A percentile compares a stretch with the other conserved stretches of the same genome.
Evolutionary conservation across 1,140 invertebrate genomes (phyloP).

Genomic region (Zelostemma sp.): DNA sequence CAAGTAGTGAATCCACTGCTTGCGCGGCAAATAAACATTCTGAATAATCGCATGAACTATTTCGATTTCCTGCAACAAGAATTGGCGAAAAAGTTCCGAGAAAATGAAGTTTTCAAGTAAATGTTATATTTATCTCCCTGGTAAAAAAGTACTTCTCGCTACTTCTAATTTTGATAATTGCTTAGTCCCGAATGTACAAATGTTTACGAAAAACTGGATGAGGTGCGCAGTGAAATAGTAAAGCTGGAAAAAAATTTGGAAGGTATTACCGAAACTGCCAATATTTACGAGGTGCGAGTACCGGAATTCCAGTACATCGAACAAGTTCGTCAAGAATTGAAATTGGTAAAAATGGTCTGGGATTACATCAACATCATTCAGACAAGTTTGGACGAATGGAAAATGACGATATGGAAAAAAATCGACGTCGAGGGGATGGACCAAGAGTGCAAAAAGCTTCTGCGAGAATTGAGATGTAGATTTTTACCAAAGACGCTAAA

Average conservation of each 20-base stretch:
- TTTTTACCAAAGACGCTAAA: slow-evolving; percentile 6
- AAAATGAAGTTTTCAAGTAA: slow-evolving; percentile 77
- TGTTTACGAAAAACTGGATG: slow-evolving; percentile 83
- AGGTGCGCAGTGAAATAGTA: slow-evolving; percentile 77
- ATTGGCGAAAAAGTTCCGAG: slow-evolving; percentile 82
- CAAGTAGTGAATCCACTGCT: slow-evolving; percentile 86
- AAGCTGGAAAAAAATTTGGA: slow-evolving; percentile 79
- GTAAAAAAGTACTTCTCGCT: neutral
- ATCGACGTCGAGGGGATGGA: slow-evolving; percentile 96
- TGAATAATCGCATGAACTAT: slow-evolving; percentile 77
- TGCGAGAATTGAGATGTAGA: slow-evolving; percentile 81
- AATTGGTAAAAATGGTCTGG: slow-evolving; percentile 86
- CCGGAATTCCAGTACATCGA: slow-evolving; percentile 86
- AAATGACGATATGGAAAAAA: slow-evolving; percentile 91
- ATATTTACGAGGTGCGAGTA: slow-evolving; percentile 87
- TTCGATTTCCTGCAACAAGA: slow-evolving; percentile 85
- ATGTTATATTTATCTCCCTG: neutral
- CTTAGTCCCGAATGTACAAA: slow-evolving; percentile 76
- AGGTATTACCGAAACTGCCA: slow-evolving; percentile 79
- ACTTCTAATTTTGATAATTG: too few species aligned
- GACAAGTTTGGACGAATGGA: slow-evolving; percentile 90
- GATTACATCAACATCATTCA: slow-evolving; percentile 88
- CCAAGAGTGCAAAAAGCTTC: slow-evolving; percentile 92
- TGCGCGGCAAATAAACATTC: slow-evolving; percentile 76
- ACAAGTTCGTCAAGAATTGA: slow-evolving; percentile 82